Base-by-base conservation (phyloP, 2,888 invertebrate species). In the Calameuta filiformis region DNA sequence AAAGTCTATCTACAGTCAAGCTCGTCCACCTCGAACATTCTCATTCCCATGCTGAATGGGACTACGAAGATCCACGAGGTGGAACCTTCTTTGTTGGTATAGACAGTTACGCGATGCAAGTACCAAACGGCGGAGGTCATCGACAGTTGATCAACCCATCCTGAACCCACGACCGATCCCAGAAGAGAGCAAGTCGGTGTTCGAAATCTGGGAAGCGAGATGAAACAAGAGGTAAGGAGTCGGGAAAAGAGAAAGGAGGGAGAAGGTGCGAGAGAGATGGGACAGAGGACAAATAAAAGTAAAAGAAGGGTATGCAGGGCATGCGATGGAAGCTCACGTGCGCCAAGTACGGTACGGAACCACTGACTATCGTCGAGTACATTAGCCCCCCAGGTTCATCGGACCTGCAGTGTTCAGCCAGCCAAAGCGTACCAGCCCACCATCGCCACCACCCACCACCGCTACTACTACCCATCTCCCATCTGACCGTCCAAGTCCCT, bases 331-430 rank as follows among this genome's bases (percentile, higher is more conserved):
- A 83, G 85, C 88, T 89, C 89, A 87, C 87, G 89, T 87, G 89
- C 85, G 83, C 85, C 88, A 87, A 87, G 87, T 87, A 88, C 87
- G 84, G 85, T 80, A 84, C 83, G 87, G 86, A 86, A 89, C 83
- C 83, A 78, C 79, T 75, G 77, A 79, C 73, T 77, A 81, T 68
- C 79, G 75, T 37, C 75, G 88, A 87, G 89, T 88, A 87, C 89
- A 85, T 88, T 89, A 89, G 88, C 88, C 88, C 85, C 89, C 85
- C 85, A 89, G 88, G 89, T 90, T 90, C 90, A 90, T 90, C 87
- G 89, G 89, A 90, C 90, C 86, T 85, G 85, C 73, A 77, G 77
- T 73, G 74, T 78, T 77, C 76, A 73, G 75, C 40, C 40, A 76
- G 76, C 77, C 76, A 40, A 77, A 71, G 79, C 40, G 69, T 73